Evolutionary conservation across 2,113 vertebrate genomes (phyloP).

Genomic region (Sapajus apella): DNA sequence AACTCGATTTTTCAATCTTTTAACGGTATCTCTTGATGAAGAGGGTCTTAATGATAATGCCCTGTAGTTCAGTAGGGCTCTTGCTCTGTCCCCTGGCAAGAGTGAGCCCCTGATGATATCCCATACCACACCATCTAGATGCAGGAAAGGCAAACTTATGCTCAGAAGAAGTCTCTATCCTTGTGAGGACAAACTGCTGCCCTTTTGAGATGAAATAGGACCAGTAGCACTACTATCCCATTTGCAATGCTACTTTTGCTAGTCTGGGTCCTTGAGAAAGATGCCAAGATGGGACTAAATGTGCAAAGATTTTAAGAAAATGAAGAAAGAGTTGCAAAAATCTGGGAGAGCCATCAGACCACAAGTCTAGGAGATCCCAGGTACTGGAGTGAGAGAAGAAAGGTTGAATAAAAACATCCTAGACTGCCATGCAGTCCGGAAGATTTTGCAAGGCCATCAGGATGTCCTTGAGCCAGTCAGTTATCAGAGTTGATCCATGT

Average conservation of each 20-base stretch:
- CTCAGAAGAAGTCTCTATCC: neutral
- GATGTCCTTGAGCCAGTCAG: neutral
- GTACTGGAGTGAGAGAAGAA: neutral
- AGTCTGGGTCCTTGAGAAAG: neutral
- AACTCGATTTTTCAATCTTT: neutral
- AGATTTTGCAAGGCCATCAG: neutral
- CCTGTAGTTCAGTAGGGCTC: neutral
- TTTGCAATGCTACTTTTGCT: neutral
- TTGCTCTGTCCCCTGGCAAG: neutral
- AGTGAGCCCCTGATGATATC: neutral
- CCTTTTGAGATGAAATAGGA: neutral
- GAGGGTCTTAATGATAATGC: neutral
- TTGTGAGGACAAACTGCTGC: neutral
- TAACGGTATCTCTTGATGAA: neutral
- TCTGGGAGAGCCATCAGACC: neutral
- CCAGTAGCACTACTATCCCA: neutral
- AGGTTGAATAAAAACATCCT: neutral
- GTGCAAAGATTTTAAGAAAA: neutral
- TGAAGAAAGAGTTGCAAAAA: neutral
- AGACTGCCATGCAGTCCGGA: neutral
- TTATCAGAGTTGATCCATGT: neutral
- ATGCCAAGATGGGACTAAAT: neutral
- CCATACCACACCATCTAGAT: neutral
- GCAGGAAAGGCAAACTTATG: neutral
- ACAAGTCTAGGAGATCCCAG: neutral